Evolutionary conservation across 2,113 vertebrate species (phyloP).

Genomic region (Anarrhichthys ocellatus): DNA sequence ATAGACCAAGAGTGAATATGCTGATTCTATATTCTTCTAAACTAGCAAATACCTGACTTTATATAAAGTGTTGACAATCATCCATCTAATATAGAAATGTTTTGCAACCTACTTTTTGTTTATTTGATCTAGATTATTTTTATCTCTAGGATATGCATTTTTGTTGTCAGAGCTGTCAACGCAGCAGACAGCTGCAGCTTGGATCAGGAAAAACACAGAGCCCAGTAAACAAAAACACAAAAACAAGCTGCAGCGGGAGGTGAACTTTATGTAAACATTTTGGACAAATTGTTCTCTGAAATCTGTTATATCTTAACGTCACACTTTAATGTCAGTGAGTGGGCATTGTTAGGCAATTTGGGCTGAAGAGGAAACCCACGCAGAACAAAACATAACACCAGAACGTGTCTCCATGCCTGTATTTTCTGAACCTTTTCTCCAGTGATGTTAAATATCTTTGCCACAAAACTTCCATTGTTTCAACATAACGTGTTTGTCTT

Average conservation of each 20-base stretch:
- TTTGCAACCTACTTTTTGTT: no score
- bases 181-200: conserved; percentile 15
- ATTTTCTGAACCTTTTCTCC: neutral
- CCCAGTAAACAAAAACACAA: conserved; percentile 12
- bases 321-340: neutral
- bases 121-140: neutral
- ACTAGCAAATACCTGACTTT: neutral
- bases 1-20: neutral
- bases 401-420: neutral
- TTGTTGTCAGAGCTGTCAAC: conserved; percentile 18
- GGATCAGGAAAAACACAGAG: conserved; percentile 42
- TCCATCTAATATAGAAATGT: no score
- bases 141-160: neutral
- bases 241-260: neutral
- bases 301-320: neutral
- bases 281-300: neutral
- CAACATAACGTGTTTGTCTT: neutral
- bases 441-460: neutral
- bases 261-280: neutral
- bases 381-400: neutral
- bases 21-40: neutral
- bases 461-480: conserved; percentile 19
- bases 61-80: neutral
- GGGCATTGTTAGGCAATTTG: neutral
- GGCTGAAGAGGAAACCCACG: neutral